Base-by-base conservation (phyloP, 2,797 vertebrate species). In the Acipenser transmontanus region DNA sequence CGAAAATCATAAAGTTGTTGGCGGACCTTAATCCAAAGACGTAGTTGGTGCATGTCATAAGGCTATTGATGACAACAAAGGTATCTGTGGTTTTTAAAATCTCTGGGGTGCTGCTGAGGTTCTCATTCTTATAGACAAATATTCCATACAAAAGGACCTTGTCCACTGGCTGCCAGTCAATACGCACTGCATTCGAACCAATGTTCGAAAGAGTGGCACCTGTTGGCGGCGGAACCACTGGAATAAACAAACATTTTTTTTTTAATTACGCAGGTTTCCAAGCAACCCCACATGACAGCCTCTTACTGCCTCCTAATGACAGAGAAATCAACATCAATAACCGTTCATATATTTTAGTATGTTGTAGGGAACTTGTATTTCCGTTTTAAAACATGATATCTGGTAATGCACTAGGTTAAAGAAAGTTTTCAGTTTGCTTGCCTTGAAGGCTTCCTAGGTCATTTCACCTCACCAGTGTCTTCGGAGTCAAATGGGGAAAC, bases 21-120 rank as follows among this genome's bases (percentile, higher is more conserved):
- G 79, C 66, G n/a, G 90, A 92, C 59, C 77, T 83, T 52, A 92
- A 72, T 4, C 74, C 79, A 79, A 93, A 85, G 66, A 78, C 69
- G 72, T 89, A 91, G 51, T 77, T 72, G 60, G 85, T 79, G 69
- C 91, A 92, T 0, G 88, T 85, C 10, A 73, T 62, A 65, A 90
- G 73, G 73, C 71, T 78, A 0, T 70, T 17, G 47, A 88, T 7
- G 1, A 82, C 75, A 73, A 83, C 8, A 8, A 47, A 57, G 50
- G 70, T 78, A 57, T 17, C 61, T 4, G 82, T 14, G 51, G 80
- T 69, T 10, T 82, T 78, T 66, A 70, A 51, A 12, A 10, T 59
- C 9, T 11, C 66, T 0, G 62, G 65, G 8, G 0, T 7, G 6
- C 12, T 70, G 65, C 0, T 13, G 4, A 64, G 73, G 0, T 72